Percentiles rank a stretch among this genome's conserved stretches.
phyloP scores from a whole-genome alignment of 2,113 vertebrate species.

The Dasyurus viverrinus region DNA sequence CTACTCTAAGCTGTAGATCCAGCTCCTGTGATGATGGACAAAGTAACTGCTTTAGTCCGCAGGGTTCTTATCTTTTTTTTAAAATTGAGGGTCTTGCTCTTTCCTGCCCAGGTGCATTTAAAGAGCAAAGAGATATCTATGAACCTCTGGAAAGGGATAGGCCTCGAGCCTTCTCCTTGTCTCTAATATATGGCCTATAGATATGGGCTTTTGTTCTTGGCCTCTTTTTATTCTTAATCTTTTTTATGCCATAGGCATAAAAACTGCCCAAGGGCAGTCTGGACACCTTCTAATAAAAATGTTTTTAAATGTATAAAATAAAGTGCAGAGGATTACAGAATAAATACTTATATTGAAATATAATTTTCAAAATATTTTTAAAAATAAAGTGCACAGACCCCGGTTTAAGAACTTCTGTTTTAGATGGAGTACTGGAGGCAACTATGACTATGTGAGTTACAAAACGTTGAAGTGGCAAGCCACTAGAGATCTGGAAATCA shows the following conservation, averaged over 20 bases:
- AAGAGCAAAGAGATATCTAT: neutral
- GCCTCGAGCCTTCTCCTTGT: neutral
- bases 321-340: neutral
- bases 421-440: neutral
- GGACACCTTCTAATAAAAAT: neutral
- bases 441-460: neutral
- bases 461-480: neutral
- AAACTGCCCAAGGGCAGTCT: neutral
- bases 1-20: neutral
- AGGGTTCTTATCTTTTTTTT: slow-evolving; percentile 1
- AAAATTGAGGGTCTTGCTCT: neutral
- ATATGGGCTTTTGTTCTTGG: neutral
- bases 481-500: neutral
- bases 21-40: neutral
- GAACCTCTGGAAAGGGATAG: neutral
- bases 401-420: neutral
- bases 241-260: neutral
- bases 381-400: neutral
- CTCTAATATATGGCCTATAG: neutral
- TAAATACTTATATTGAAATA: neutral
- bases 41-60: neutral
- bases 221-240: neutral
- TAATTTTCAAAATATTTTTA: neutral
- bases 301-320: neutral
- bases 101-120: neutral